Percentiles rank a stretch among this genome's conserved stretches.
Evolutionary conservation across 2,797 vertebrate genomes (phyloP).

Genomic region (Sebastes taczanowskii): DNA sequence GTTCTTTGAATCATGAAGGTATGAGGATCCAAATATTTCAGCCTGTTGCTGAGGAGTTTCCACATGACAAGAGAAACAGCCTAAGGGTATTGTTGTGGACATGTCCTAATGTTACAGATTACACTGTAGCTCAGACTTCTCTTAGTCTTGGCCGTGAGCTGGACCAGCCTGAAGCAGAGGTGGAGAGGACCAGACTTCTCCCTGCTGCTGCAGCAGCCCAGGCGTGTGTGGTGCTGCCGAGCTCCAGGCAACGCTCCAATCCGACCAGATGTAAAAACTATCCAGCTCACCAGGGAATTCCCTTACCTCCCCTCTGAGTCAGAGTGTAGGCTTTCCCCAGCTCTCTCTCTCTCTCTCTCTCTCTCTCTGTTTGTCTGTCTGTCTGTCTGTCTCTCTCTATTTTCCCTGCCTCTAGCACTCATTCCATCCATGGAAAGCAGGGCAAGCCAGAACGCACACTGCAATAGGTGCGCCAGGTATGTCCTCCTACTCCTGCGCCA

Average conservation of each 20-base stretch:
- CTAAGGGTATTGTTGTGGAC: conserved; percentile 16
- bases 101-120: conserved; percentile 46
- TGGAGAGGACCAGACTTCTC: conserved; percentile 52
- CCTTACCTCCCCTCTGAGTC: conserved; percentile 83
- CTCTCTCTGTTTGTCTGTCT: conserved; percentile 24
- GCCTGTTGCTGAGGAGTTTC: conserved; percentile 26
- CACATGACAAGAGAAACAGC: conserved; percentile 22
- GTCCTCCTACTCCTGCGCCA: conserved; percentile 68
- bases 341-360: conserved; percentile 62
- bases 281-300: conserved; percentile 93
- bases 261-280: conserved; percentile 90
- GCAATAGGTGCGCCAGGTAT: conserved; percentile 81
- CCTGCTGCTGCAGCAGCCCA: conserved; percentile 54
- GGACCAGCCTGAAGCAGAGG: conserved; percentile 44
- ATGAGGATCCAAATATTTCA: conserved; percentile 25
- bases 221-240: conserved; percentile 73
- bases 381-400: conserved; percentile 53
- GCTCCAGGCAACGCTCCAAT: conserved; percentile 81
- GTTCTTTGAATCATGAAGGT: conserved; percentile 8
- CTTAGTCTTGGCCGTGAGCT: conserved; percentile 39
- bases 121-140: conserved; percentile 29
- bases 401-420: conserved; percentile 73
- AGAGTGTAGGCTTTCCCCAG: conserved; percentile 89
- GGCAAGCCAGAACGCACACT: conserved; percentile 80
- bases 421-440: conserved; percentile 74